phyloP scores from a whole-genome alignment of 2,888 invertebrate species.

The Polymixis lichenea region DNA sequence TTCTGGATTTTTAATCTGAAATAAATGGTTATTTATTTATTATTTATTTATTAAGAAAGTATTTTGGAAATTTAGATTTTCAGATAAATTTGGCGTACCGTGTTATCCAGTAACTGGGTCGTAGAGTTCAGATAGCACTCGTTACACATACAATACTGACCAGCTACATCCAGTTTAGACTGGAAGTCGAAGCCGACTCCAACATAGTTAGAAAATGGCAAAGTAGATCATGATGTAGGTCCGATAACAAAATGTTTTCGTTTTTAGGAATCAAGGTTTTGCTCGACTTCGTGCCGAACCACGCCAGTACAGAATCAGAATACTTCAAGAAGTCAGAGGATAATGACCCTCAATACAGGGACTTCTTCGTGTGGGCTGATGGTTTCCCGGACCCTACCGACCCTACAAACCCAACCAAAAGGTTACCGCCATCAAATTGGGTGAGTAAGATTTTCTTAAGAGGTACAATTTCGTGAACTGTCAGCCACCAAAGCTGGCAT shows the following conservation, averaged over 20 bases:
- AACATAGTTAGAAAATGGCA: neutral
- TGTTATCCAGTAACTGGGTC: neutral
- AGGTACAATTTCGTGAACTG: neutral
- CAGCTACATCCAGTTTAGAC: neutral
- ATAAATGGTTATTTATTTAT: too few species aligned
- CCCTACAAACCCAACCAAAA: conserved; percentile 75
- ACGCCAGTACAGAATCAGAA: conserved; percentile 93
- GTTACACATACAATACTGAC: neutral
- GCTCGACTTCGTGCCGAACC: conserved; percentile 93
- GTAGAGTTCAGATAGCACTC: neutral
- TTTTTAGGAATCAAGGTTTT: conserved; percentile 88
- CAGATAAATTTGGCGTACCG: neutral
- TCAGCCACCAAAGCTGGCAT: neutral
- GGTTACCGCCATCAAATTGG: conserved; percentile 89
- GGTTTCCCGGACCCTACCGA: conserved; percentile 84
- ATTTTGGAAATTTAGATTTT: neutral
- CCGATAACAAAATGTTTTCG: neutral
- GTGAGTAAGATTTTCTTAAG: conserved; percentile 70
- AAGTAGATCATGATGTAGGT: neutral
- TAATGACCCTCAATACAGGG: conserved; percentile 91
- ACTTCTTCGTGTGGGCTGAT: conserved; percentile 95
- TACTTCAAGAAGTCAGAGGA: conserved; percentile 95
- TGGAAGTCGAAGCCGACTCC: neutral
- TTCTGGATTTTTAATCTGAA: too few species aligned
- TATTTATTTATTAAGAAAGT: too few species aligned